Evolutionary conservation across 2,113 vertebrate species (phyloP).

Genomic region (Ptilonorhynchus violaceus): DNA sequence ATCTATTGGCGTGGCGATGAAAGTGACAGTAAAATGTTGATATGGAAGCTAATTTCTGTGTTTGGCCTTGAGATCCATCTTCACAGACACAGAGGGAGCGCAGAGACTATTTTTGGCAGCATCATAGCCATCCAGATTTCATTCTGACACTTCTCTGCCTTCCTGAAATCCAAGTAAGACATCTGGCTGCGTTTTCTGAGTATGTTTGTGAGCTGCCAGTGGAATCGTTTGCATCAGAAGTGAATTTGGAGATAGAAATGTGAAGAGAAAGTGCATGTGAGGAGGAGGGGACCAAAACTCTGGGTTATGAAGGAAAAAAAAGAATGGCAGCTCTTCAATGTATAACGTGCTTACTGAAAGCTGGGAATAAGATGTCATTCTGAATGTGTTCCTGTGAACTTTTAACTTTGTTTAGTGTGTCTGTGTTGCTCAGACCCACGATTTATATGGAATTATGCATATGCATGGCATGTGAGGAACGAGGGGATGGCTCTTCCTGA

Average conservation of each 20-base stretch:
- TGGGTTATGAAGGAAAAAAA: not conserved
- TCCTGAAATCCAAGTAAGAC: slow-evolving; percentile 16
- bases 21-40: slow-evolving; percentile 61
- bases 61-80: slow-evolving; percentile 39
- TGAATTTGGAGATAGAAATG: not conserved
- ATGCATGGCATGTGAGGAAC: not conserved
- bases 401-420: not conserved
- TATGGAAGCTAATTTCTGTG: slow-evolving; percentile 58
- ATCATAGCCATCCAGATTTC: not conserved
- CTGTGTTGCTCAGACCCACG: not conserved
- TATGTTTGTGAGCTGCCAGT: not conserved
- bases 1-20: slow-evolving; percentile 41
- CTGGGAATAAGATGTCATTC: slow-evolving; percentile 28
- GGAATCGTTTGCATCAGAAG: not conserved
- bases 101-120: slow-evolving; percentile 53
- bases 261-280: not conserved
- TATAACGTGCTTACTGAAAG: not conserved
- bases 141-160: slow-evolving; percentile 43
- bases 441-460: not conserved
- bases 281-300: not conserved
- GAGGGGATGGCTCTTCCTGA: not conserved
- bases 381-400: not conserved
- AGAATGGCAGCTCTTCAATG: not conserved
- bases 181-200: not conserved
- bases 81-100: not conserved